Evolutionary conservation across 1,140 invertebrate species (phyloP).

Genomic region (Berghia stephanieae): DNA sequence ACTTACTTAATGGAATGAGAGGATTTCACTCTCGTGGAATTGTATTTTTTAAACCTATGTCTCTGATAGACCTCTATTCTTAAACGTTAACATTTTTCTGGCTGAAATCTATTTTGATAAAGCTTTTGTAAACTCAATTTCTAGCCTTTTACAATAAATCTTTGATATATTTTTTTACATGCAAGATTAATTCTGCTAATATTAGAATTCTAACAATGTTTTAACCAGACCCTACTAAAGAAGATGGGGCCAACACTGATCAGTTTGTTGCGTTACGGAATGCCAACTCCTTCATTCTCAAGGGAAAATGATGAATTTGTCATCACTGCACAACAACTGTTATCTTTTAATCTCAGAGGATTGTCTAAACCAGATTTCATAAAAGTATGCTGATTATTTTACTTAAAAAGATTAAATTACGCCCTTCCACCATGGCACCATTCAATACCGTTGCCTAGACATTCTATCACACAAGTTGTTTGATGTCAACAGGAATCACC

Average conservation of each 20-base stretch:
- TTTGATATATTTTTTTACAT: no score
- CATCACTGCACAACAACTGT: conserved; percentile 76
- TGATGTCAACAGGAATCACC: no score
- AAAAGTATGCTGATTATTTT: conserved; percentile 31
- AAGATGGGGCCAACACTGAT: conserved; percentile 65
- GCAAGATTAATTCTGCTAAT: no score
- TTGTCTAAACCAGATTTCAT: conserved; percentile 41
- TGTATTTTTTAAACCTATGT: no score
- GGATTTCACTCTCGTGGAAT: no score
- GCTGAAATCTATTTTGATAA: no score
- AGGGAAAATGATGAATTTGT: conserved; percentile 77
- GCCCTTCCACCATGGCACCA: conserved; percentile 11
- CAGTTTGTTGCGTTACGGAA: conserved; percentile 80
- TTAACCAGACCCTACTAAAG: conserved; percentile 18
- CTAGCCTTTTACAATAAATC: no score
- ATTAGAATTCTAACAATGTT: background rate
- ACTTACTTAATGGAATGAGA: no score
- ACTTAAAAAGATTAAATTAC: background rate
- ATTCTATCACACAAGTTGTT: no score
- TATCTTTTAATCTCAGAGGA: conserved; percentile 76
- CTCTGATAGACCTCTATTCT: no score
- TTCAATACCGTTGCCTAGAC: conserved; percentile 13
- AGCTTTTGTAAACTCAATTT: no score
- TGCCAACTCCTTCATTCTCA: conserved; percentile 78
- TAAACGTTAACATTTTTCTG: no score